Evolutionary conservation across 2,797 vertebrate species (phyloP), one percentile per base, ranked within the genome.

Genomic region (Crax fasciolata): DNA sequence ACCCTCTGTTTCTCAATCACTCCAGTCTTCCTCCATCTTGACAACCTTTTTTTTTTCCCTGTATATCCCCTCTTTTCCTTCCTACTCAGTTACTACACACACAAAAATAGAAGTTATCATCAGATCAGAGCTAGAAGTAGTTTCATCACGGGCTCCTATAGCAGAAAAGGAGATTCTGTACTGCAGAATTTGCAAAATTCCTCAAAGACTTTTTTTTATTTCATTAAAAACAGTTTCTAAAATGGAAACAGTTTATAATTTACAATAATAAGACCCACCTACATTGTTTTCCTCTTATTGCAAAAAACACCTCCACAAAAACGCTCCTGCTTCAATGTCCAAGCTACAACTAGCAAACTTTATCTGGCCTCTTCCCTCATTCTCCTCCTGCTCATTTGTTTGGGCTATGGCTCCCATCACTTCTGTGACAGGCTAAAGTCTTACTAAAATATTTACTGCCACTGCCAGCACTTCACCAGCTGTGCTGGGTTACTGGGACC

Each of bases 391-490:
- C 48, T 71, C 20, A 14, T 41, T 51, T 67, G 57, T 16, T 32
- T n/a, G 66, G 71, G 39, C 84, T 58, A 15, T 13, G 68, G 43
- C 10, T 76, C 67, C n/a, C 2, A 5, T 6, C n/a, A 38, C 67
- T 84, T 30, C 54, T 39, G 30, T 13, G 35, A 41, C 41, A 84
- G 41, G 44, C 13, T 55, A 24, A 63, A 44, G 20, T 30, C 38
- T 48, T 70, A 14, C 80, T 58, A 15, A 67, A 87, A 71, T 65
- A 92, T 93, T 93, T 44, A 52, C 44, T 39, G 9, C 27, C n/a
- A 4, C 61, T 20, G 23, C 73, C 73, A 70, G 20, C 2, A 23
- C 35, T 51, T 46, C 24, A 11, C 44, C 39, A 44, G 7, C 28
- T 10, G 30, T 57, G 11, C 24, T 19, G 24, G 11, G 80, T 52